Conservation (phyloP, 2,888 invertebrate genomes). For the Nemotelus pantherinus region DNA sequence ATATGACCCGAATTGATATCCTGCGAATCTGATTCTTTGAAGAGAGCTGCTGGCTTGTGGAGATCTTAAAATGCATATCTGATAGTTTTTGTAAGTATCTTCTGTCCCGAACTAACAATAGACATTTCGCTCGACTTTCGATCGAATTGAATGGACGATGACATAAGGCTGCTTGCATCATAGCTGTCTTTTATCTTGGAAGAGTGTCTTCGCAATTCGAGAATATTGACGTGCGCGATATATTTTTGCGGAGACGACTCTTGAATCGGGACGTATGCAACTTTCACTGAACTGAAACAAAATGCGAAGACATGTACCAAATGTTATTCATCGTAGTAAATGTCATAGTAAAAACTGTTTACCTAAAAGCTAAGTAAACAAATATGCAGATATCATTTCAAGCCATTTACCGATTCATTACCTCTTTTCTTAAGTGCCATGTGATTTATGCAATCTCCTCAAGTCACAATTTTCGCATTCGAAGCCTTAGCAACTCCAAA, state of each 20-base stretch:
- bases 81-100: slow-evolving; percentile 20
- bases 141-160: slow-evolving; percentile 29
- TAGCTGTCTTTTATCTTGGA: slow-evolving; percentile 24
- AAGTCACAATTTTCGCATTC: slow-evolving; percentile 20
- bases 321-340: no score
- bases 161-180: slow-evolving; percentile 40
- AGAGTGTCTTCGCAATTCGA: slow-evolving; percentile 21
- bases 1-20: slow-evolving; percentile 40
- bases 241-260: neutral
- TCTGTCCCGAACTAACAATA: slow-evolving; percentile 31
- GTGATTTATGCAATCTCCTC: slow-evolving; percentile 26
- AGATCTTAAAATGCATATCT: slow-evolving; percentile 37
- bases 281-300: no score
- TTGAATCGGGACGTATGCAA: neutral
- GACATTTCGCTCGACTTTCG: slow-evolving; percentile 28
- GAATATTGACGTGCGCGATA: neutral
- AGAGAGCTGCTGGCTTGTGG: neutral
- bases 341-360: no score
- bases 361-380: no score
- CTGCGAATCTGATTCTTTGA: slow-evolving; percentile 25
- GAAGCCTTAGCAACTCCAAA: neutral
- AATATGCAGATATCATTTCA: no score
- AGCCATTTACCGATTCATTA: neutral
- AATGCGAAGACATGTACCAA: no score
- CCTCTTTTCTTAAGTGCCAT: neutral